Evolutionary conservation across 2,113 vertebrate species (phyloP).

Genomic region (Clarias gariepinus): DNA sequence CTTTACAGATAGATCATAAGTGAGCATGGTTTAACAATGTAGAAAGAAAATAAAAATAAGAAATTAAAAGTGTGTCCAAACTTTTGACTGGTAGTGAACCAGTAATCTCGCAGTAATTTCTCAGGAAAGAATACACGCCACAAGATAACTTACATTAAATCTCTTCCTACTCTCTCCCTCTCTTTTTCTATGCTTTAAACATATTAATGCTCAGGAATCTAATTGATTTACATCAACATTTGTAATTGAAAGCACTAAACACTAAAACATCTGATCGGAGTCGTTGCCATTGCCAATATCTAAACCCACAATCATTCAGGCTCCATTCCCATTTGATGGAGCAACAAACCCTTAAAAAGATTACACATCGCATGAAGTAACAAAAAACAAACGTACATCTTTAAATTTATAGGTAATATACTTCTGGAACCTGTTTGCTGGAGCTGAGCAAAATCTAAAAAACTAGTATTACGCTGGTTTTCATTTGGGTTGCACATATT

Average conservation of each 20-base stretch:
- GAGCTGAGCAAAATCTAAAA: not conserved
- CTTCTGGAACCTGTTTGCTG: not conserved
- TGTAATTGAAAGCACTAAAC: not conserved
- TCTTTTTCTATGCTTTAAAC: not conserved
- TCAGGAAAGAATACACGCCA: not conserved
- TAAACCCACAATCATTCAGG: not conserved
- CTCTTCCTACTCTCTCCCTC: not conserved
- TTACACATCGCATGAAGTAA: not conserved
- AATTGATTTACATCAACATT: not conserved
- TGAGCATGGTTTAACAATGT: no score
- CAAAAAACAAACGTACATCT: not conserved
- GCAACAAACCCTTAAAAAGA: not conserved
- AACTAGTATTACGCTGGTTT: not conserved
- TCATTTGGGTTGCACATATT: no score
- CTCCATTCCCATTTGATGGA: not conserved
- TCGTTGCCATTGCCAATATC: not conserved
- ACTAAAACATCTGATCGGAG: no score
- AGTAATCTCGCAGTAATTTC: not conserved
- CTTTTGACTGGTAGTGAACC: no score
- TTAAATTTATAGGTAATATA: not conserved
- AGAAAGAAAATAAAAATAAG: no score
- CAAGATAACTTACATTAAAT: not conserved
- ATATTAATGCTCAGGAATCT: not conserved
- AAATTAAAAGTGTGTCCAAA: no score
- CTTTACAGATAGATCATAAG: no score